A percentile compares a stretch with the other conserved stretches of the same genome.
Conservation (phyloP, 2,888 invertebrate species). For the Notodonta dromedarius region DNA sequence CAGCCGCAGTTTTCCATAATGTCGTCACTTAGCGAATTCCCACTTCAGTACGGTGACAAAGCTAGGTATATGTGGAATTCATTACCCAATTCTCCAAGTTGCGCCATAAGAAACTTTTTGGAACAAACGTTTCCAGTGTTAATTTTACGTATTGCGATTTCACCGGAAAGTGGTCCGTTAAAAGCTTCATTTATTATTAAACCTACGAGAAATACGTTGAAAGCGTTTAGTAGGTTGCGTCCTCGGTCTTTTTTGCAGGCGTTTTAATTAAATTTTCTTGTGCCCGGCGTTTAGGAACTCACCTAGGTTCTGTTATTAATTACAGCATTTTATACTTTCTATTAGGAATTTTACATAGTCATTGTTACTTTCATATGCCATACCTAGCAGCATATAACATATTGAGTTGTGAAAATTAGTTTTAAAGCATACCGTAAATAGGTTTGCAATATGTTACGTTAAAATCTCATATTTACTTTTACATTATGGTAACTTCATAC, state of each 20-base stretch:
- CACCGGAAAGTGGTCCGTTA: constrained; percentile 30
- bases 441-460: too few relatives aligned
- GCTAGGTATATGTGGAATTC: constrained; percentile 57
- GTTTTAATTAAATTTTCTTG: constrained; percentile 41
- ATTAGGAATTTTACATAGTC: background rate
- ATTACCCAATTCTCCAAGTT: constrained; percentile 46
- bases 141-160: constrained; percentile 24
- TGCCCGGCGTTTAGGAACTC: constrained; percentile 21
- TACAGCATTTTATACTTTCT: background rate
- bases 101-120: constrained; percentile 31
- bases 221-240: constrained; percentile 27
- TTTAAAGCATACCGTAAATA: too few relatives aligned
- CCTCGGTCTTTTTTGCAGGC: constrained; percentile 31
- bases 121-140: constrained; percentile 19
- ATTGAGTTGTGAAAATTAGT: too few relatives aligned
- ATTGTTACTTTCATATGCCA: background rate
- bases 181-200: constrained; percentile 38
- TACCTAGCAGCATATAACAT: too few relatives aligned
- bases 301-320: constrained; percentile 30
- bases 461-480: too few relatives aligned
- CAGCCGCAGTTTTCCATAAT: constrained; percentile 62
- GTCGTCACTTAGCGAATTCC: constrained; percentile 58
- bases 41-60: constrained; percentile 42
- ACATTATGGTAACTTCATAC: too few relatives aligned
- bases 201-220: constrained; percentile 31